phyloP scores from a whole-genome alignment of 2,113 vertebrate genomes.

The Tor tambroides region DNA sequence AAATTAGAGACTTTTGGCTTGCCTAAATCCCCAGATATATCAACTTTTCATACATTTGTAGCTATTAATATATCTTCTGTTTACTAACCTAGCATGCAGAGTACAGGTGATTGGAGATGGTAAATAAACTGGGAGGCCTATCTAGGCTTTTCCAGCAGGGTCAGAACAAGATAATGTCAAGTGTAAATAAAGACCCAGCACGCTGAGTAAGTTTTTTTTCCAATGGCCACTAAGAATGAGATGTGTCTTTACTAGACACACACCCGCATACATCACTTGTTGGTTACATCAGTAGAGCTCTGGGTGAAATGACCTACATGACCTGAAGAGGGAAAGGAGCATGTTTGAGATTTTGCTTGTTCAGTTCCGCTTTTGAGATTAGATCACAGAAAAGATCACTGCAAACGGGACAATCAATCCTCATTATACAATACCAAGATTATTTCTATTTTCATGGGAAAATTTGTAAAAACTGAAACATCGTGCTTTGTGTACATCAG shows the following conservation, averaged over 20 bases:
- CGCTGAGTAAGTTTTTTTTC: neutral
- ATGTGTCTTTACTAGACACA: neutral
- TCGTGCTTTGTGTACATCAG: too few species aligned
- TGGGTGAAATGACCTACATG: slow-evolving; percentile 9
- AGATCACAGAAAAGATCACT: neutral
- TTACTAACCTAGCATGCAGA: neutral
- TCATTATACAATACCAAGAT: too few species aligned
- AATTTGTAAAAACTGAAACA: neutral
- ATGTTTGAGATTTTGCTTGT: neutral
- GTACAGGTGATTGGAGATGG: slow-evolving; percentile 1
- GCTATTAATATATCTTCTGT: neutral
- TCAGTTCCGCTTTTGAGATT: neutral
- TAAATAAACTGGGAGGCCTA: neutral
- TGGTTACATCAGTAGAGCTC: neutral
- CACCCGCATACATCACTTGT: neutral
- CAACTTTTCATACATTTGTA: neutral
- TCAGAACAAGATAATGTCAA: slow-evolving; percentile 14
- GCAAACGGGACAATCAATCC: neutral
- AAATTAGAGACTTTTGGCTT: neutral
- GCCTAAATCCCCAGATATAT: neutral
- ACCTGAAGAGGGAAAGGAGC: neutral
- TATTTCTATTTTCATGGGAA: neutral
- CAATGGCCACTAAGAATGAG: neutral
- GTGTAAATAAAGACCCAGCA: neutral
- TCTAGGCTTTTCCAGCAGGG: neutral